A percentile compares a stretch with the other conserved stretches of the same genome.
These are phyloP conservation scores for Bombus ignitus DNA, from an alignment of 1,140 invertebrate species.

Conservation along the genomic window DNA sequence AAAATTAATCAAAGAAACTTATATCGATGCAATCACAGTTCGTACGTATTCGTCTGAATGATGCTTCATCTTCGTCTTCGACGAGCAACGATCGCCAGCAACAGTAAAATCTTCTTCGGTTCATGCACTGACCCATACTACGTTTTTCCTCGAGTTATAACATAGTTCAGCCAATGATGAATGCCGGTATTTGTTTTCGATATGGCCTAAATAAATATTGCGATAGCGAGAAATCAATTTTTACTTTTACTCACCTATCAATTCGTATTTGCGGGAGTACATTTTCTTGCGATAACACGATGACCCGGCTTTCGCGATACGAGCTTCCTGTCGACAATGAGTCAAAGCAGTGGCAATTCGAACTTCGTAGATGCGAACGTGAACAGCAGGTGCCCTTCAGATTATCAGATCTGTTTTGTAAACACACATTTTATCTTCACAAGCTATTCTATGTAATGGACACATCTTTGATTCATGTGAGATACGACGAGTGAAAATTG, in stretches of 20 bases:
- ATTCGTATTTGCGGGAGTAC: conserved; percentile 4
- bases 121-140: background rate
- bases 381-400: background rate
- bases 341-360: background rate
- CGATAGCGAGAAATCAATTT: conserved; percentile 18
- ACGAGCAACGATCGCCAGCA: background rate
- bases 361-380: background rate
- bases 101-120: background rate
- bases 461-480: background rate
- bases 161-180: background rate
- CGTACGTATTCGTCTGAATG: background rate
- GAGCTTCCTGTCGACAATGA: background rate
- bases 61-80: background rate
- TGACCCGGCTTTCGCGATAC: conserved; percentile 46
- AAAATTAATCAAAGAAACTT: background rate
- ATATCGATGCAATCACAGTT: background rate
- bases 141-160: background rate
- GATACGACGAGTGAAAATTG: background rate
- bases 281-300: conserved; percentile 54
- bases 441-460: background rate
- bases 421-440: background rate
- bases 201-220: conserved; percentile 30
- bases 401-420: background rate
- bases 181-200: conserved; percentile 19
- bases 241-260: conserved; percentile 1